Conservation (phyloP, 2,113 vertebrate species). For the Amia ocellicauda region DNA sequence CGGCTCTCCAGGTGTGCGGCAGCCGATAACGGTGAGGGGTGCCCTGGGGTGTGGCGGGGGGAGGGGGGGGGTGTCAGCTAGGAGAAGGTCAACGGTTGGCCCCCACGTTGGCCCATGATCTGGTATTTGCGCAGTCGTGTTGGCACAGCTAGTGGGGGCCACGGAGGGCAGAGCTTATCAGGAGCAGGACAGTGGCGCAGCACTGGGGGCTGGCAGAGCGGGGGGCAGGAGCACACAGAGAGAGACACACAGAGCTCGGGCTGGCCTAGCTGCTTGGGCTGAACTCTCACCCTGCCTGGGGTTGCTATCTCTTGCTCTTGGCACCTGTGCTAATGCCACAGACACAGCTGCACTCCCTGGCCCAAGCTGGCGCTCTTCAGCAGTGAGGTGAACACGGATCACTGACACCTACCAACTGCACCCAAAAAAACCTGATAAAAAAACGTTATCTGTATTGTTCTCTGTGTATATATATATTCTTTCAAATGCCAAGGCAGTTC, state of each 20-base stretch:
- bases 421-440: too few relatives aligned
- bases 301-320: background rate
- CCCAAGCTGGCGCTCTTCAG: too few relatives aligned
- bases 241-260: background rate
- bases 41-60: background rate
- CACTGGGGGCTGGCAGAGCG: background rate
- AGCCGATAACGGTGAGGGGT: conserved; percentile 1
- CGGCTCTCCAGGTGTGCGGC: background rate
- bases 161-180: background rate
- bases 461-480: too few relatives aligned
- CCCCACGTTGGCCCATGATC: background rate
- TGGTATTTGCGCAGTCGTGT: background rate
- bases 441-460: too few relatives aligned
- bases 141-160: background rate
- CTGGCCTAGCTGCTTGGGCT: too few relatives aligned
- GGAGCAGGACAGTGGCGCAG: too few relatives aligned
- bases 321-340: too few relatives aligned
- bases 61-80: background rate
- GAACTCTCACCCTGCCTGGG: background rate
- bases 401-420: too few relatives aligned
- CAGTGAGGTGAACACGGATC: too few relatives aligned
- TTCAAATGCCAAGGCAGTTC: too few relatives aligned
- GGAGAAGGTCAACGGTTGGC: background rate
- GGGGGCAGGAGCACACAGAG: background rate
- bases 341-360: too few relatives aligned